Evolutionary conservation across 2,888 invertebrate genomes (phyloP), one percentile per base, ranked within the genome.

Genomic region (Luperina testacea): DNA sequence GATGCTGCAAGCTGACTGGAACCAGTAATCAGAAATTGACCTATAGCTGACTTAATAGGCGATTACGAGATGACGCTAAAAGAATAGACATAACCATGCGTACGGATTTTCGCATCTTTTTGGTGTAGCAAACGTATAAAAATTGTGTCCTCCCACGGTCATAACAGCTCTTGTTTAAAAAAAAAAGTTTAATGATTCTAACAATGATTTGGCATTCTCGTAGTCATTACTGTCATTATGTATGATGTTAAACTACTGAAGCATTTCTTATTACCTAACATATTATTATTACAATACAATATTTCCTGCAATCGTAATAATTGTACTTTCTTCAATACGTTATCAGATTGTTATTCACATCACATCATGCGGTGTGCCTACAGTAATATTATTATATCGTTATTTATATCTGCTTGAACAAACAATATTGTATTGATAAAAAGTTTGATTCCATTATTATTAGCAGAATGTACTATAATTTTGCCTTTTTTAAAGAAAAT

Each of bases 311-410:
- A 81, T 73, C n/a, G 27, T 73, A 64, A 57, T n/a, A n/a, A 45
- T 15, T 32, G 48, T 32, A n/a, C n/a, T 63, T 17, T 11, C 5
- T 63, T 63, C 61, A 38, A 59, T 13, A 27, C 70, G 61, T 74
- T 67, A 84, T 73, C 81, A 17, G 61, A 78, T 80, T 65, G 5
- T 13, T 84, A 69, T 42, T 45, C 20, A 67, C 32, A 45, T 45
- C 20, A 67, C 32, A 45, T 61, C 38, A 71, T 6, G 72, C 20
- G 27, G 27, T 51, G 13, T 83, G 45, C 5, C 17, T 51, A 64
- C 7, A 61, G 17, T 17, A 48, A 32, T 72, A n/a, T 8, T 45
- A 59, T n/a, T 45, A 24, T 72, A 78, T 63, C 13, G 53, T 8
- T 61, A 27, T 65, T 53, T 72, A 73, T 61, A 65, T 80, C 59